Conservation (phyloP, 2,888 invertebrate species). For the Mesorhabditis sp. region DNA sequence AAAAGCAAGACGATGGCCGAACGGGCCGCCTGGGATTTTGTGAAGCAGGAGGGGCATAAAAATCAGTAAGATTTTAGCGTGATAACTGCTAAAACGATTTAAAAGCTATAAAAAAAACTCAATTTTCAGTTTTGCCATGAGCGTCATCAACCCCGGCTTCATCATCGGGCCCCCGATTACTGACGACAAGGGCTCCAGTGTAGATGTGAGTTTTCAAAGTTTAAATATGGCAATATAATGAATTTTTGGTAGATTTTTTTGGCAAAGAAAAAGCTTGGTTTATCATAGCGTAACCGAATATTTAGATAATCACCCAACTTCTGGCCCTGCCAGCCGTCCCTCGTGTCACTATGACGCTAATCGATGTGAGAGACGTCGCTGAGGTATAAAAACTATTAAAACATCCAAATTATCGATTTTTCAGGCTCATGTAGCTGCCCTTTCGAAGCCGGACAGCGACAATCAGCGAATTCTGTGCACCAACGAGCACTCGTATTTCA, state of each 20-base stretch:
- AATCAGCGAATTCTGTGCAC: too few species aligned
- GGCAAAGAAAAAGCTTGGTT: background rate
- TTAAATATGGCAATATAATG: too few species aligned
- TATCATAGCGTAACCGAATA: background rate
- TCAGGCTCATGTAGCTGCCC: too few species aligned
- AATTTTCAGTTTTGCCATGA: background rate
- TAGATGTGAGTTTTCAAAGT: background rate
- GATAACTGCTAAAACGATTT: background rate
- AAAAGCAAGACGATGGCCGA: background rate
- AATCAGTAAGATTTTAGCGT: background rate
- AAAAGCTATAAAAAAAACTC: background rate
- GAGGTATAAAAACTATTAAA: background rate
- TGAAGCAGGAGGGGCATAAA: background rate
- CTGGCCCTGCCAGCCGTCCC: background rate
- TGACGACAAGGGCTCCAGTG: constrained; percentile 2
- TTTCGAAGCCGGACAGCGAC: too few species aligned
- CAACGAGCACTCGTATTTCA: too few species aligned
- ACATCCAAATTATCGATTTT: too few species aligned
- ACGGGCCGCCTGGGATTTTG: background rate
- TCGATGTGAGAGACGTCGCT: background rate
- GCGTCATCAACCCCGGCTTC: background rate
- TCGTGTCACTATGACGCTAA: background rate
- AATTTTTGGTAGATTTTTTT: background rate
- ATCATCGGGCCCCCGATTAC: background rate
- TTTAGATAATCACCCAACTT: background rate